Percentiles rank a stretch among this genome's conserved stretches.
phyloP scores from a whole-genome alignment of 2,797 vertebrate genomes.

The Erethizon dorsatum region DNA sequence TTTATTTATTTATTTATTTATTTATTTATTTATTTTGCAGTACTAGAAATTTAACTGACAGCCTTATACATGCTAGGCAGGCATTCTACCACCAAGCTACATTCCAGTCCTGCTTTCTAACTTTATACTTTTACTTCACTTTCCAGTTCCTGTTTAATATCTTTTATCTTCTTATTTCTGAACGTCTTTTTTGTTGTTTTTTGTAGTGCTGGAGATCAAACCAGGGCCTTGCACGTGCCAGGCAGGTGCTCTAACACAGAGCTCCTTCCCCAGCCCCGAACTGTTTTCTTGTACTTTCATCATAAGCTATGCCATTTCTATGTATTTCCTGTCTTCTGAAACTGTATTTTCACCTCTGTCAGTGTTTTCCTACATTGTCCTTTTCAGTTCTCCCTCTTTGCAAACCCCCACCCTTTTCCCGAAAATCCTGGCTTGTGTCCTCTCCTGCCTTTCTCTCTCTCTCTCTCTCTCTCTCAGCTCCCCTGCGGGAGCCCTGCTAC shows the following conservation, averaged over 20 bases:
- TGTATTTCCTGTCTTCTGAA: not conserved
- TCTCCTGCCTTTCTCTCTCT: not conserved
- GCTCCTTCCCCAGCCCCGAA: not conserved
- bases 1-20: no score
- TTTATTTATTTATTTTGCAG: not conserved
- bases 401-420: not conserved
- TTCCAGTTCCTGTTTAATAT: not conserved
- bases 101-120: not conserved
- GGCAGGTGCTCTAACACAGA: not conserved
- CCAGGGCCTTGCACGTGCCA: not conserved
- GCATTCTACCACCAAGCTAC: not conserved
- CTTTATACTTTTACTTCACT: not conserved
- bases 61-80: not conserved
- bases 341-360: not conserved
- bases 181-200: not conserved
- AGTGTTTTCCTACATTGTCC: not conserved
- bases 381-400: not conserved
- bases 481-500: not conserved
- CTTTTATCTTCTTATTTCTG: not conserved
- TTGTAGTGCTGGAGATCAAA: not conserved
- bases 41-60: not conserved
- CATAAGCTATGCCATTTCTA: not conserved
- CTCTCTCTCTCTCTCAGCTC: not conserved
- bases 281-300: constrained; percentile 11
- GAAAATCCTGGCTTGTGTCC: not conserved